These are phyloP conservation scores for Plotosus lineatus DNA, from an alignment of 2,113 vertebrate species.

Conservation along the genomic window DNA sequence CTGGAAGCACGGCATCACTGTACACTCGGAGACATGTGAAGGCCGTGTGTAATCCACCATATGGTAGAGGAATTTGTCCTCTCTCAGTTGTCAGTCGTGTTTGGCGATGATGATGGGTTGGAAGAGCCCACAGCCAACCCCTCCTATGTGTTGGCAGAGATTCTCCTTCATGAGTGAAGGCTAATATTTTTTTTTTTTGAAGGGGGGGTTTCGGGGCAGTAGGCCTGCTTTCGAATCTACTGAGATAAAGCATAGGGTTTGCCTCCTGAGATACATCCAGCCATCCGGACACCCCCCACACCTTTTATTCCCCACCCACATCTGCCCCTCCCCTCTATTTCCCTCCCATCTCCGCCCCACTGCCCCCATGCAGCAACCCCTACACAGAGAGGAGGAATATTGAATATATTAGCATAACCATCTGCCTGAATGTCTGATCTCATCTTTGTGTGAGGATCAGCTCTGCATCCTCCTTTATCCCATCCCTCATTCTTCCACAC, in stretches of 20 bases:
- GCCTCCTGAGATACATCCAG: constrained; percentile 38
- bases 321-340: constrained; percentile 21
- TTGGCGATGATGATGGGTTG: constrained; percentile 34
- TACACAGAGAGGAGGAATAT: constrained; percentile 57
- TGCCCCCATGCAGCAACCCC: constrained; percentile 41
- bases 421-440: constrained; percentile 57
- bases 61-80: constrained; percentile 51
- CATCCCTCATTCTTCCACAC: constrained; percentile 55
- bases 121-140: constrained; percentile 33
- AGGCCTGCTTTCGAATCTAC: constrained; percentile 5
- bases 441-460: constrained; percentile 56
- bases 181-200: too few relatives aligned
- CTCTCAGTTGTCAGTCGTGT: constrained; percentile 40
- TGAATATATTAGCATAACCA: constrained; percentile 70
- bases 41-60: constrained; percentile 48
- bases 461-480: constrained; percentile 73
- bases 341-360: constrained; percentile 36
- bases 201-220: too few relatives aligned
- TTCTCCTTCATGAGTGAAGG: constrained; percentile 46
- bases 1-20: constrained; percentile 35
- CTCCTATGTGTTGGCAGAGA: constrained; percentile 52
- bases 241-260: constrained; percentile 46
- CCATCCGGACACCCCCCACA: constrained; percentile 22
- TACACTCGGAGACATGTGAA: constrained; percentile 32
- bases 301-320: constrained; percentile 28